A percentile compares a stretch with the other conserved stretches of the same genome.
Evolutionary conservation across 2,888 invertebrate genomes (phyloP).

Genomic region (Philonicus albiceps): DNA sequence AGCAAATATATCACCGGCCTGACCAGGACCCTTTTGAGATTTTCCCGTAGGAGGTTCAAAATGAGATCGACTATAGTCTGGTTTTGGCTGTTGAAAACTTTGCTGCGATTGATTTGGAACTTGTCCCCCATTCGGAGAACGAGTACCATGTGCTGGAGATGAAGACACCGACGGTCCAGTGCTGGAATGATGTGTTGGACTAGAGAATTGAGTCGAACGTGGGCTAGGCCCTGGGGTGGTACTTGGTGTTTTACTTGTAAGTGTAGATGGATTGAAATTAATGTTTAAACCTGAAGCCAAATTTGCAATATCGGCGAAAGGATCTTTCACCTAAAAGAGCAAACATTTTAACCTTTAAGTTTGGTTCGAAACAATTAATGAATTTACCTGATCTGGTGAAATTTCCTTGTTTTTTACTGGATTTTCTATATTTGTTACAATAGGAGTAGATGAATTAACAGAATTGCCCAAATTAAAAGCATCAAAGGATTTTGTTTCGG

Average conservation of each 20-base stretch:
- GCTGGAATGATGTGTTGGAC: conserved; percentile 60
- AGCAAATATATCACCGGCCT: conserved; percentile 79
- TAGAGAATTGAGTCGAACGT: conserved; percentile 60
- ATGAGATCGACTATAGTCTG: conserved; percentile 74
- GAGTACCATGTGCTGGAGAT: conserved; percentile 42
- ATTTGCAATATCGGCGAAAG: conserved; percentile 76
- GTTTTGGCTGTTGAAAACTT: conserved; percentile 47
- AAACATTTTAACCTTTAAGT: neutral
- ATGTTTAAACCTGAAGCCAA: conserved; percentile 61
- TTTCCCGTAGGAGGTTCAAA: conserved; percentile 66
- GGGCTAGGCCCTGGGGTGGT: conserved; percentile 59
- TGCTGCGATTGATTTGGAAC: conserved; percentile 43
- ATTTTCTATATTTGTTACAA: conserved; percentile 47
- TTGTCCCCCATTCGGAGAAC: conserved; percentile 38
- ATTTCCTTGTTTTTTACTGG: conserved; percentile 59
- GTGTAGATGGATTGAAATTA: conserved; percentile 59
- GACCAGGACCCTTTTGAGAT: conserved; percentile 53
- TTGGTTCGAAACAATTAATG: conserved; percentile 46
- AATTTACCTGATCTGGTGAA: conserved; percentile 65
- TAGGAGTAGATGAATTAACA: neutral
- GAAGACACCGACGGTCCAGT: conserved; percentile 41
- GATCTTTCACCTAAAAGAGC: conserved; percentile 66
- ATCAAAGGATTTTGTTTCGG: conserved; percentile 51
- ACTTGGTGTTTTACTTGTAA: conserved; percentile 57
- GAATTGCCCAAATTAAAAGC: conserved; percentile 24